Conservation (phyloP, 2,113 vertebrate species). For the Caloenas nicobarica region DNA sequence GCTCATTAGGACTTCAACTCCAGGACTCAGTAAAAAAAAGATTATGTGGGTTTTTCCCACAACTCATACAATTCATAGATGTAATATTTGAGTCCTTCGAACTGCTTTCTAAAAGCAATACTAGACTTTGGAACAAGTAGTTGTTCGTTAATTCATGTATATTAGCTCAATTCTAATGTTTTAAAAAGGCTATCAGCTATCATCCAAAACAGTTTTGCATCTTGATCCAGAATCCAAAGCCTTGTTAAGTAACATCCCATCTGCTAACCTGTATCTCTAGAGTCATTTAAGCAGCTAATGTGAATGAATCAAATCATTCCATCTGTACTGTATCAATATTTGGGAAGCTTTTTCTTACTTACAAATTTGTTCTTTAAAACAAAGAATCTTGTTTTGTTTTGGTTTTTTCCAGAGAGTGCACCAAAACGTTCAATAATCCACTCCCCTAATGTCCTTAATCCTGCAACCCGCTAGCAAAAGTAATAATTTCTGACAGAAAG, state of each 20-base stretch:
- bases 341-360: constrained; percentile 38
- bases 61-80: neutral
- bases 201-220: neutral
- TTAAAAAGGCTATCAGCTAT: constrained; percentile 9
- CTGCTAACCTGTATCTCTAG: constrained; percentile 21
- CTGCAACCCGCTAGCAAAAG: neutral
- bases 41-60: neutral
- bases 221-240: constrained; percentile 5
- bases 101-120: neutral
- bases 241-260: constrained; percentile 53
- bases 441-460: neutral
- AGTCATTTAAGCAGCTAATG: constrained; percentile 54
- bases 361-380: neutral
- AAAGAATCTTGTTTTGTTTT: neutral
- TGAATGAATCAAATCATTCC: constrained; percentile 50
- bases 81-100: neutral
- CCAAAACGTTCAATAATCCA: neutral
- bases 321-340: constrained; percentile 65
- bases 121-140: neutral
- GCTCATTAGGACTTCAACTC: neutral
- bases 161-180: neutral
- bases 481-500: neutral
- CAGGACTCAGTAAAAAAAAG: neutral
- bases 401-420: neutral
- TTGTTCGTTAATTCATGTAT: neutral